Evolutionary conservation across 2,888 invertebrate species (phyloP), one percentile per base, ranked within the genome.

Genomic region (Caenorhabditis virilis): DNA sequence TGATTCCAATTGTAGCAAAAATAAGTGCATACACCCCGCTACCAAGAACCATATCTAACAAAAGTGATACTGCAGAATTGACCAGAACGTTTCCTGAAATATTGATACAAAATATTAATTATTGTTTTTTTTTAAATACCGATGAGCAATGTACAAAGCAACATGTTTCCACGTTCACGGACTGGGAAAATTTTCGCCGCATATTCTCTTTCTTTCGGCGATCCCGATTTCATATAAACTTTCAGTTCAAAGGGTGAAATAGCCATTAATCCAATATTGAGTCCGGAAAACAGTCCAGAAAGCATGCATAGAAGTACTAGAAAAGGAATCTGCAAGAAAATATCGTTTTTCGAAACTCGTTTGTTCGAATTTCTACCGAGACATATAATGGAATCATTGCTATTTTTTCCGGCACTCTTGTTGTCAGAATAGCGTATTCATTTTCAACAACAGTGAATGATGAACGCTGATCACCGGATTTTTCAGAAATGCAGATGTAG

Each of bases 261-360:
- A 0, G 97, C 90, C 95, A 98, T 95, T n/a, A 98, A 87, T 0
- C 98, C 88, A 30, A 99, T 87, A 85, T 98, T 98, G 35, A 98
- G 86, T 0, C 98, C 98, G 51, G 95, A 95, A 84, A 98, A 99
- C 1, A 98, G 86, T 0, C 95, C 93, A 0, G 97, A 98, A 79
- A 97, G 91, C 69, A 87, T 86, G 35, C 98, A 86, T 70, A 97
- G 91, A 9, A 84, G 33, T 11, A 89, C 55, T 52, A 93, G 90
- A 18, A 92, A 87, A 0, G 87, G 76, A 46, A 92, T 86, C 13
- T 91, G 87, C 18, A 68, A 45, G 23, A 0, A 15, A 20, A 22
- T 20, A 41, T 9, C 13, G 30, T 30, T 6, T 9, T 30, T 9
- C 6, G 30, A 13, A 13, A 30, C 6, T 9, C 13, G 6, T 30